A percentile compares a stretch with the other conserved stretches of the same genome.
Conservation (phyloP, 2,888 invertebrate species). For the Metalampra italica region DNA sequence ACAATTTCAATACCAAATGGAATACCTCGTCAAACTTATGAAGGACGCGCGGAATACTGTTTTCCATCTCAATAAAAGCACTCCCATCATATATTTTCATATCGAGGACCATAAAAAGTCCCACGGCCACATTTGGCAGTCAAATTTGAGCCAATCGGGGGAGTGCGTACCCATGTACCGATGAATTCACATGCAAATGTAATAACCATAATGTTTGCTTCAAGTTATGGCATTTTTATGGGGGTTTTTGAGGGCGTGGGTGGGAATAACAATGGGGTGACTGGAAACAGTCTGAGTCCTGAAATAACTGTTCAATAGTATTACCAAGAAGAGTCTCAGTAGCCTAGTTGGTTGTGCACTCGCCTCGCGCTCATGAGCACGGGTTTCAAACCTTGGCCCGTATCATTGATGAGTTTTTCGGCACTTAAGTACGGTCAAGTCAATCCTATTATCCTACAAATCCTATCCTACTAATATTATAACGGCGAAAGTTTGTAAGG, state of each 20-base stretch:
- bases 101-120: conserved; percentile 16
- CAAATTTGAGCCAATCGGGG: conserved; percentile 28
- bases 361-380: no score
- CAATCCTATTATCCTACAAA: no score
- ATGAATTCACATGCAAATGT: conserved; percentile 32
- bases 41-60: not conserved
- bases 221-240: conserved; percentile 25
- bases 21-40: not conserved
- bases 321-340: no score
- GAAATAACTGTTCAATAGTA: no score
- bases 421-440: no score
- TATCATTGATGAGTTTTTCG: no score
- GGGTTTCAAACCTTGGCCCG: no score
- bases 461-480: no score
- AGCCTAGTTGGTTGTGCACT: no score
- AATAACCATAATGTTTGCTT: conserved; percentile 29
- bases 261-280: not conserved
- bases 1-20: no score
- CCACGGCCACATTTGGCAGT: conserved; percentile 29
- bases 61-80: not conserved
- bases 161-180: conserved; percentile 24
- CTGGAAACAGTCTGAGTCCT: no score
- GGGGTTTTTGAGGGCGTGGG: conserved; percentile 8
- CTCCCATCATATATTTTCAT: not conserved
- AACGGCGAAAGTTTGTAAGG: no score